A percentile compares a stretch with the other conserved stretches of the same genome.
Conservation (phyloP, 2,797 vertebrate genomes). For the Podarcis siculus region DNA sequence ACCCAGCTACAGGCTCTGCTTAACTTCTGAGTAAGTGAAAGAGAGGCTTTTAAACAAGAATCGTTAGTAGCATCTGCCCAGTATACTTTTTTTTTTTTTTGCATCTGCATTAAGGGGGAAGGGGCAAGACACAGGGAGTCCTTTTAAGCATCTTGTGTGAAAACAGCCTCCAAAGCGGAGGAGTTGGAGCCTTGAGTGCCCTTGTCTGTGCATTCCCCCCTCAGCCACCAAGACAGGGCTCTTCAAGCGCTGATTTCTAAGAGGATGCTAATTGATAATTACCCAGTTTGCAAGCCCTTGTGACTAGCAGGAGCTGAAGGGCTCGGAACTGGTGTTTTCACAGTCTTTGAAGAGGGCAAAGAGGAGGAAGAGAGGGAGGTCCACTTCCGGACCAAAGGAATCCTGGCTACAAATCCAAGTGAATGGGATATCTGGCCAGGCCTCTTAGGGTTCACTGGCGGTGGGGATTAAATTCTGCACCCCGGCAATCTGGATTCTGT, state of each 20-base stretch:
- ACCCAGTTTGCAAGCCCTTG: neutral
- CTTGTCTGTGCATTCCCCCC: neutral
- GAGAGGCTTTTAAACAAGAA: neutral
- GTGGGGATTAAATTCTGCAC: neutral
- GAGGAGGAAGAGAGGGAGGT: neutral
- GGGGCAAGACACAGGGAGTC: neutral
- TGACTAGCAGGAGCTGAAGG: neutral
- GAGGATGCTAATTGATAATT: constrained; percentile 21
- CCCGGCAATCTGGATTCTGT: neutral
- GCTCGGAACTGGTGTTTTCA: neutral
- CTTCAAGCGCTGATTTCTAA: neutral
- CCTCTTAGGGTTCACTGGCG: no score
- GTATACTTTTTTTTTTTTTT: neutral
- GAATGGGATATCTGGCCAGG: neutral
- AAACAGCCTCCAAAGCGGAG: neutral
- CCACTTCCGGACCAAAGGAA: neutral
- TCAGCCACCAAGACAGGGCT: neutral
- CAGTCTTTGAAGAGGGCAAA: no score
- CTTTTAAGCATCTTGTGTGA: neutral
- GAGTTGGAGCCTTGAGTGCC: neutral
- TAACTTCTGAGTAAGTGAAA: neutral
- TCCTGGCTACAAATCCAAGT: neutral
- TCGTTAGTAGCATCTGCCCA: neutral
- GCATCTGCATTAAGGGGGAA: neutral
- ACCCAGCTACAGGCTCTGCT: neutral